These are phyloP conservation scores for Himalopsyche kuldschensis DNA, from an alignment of 2,888 invertebrate species.

Conservation along the genomic window DNA sequence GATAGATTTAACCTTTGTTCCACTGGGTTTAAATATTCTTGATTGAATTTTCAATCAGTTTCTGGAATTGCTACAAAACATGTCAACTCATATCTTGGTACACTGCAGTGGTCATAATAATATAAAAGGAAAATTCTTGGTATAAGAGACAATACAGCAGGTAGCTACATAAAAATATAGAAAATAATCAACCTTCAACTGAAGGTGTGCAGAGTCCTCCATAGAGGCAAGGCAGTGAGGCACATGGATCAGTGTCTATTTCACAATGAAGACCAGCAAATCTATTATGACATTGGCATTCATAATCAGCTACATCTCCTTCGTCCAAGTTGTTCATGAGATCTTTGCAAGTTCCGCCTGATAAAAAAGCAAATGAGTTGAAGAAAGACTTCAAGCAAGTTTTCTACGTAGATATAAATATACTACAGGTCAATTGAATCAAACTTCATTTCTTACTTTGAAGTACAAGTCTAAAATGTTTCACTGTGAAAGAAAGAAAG, in stretches of 20 bases:
- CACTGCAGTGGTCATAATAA: too few relatives aligned
- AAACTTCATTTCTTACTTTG: background rate
- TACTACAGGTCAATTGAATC: too few relatives aligned
- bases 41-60: too few relatives aligned
- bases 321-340: slow-evolving; percentile 51
- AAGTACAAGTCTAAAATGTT: background rate
- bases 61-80: too few relatives aligned
- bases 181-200: slow-evolving; percentile 45
- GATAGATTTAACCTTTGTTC: too few relatives aligned
- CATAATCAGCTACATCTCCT: slow-evolving; percentile 60
- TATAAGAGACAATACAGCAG: too few relatives aligned
- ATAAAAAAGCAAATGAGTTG: too few relatives aligned
- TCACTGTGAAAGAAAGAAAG: background rate
- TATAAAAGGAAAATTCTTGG: too few relatives aligned
- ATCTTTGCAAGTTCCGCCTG: slow-evolving; percentile 64
- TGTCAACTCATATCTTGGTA: too few relatives aligned
- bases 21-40: too few relatives aligned
- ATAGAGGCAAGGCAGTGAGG: slow-evolving; percentile 84
- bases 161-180: background rate
- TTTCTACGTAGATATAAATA: too few relatives aligned
- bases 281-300: slow-evolving; percentile 78
- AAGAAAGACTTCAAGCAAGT: too few relatives aligned
- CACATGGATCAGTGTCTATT: slow-evolving; percentile 84
- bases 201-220: slow-evolving; percentile 72
- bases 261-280: slow-evolving; percentile 81